Base-by-base conservation (phyloP, 2,888 invertebrate species). In the Dichetophora obliterata region DNA sequence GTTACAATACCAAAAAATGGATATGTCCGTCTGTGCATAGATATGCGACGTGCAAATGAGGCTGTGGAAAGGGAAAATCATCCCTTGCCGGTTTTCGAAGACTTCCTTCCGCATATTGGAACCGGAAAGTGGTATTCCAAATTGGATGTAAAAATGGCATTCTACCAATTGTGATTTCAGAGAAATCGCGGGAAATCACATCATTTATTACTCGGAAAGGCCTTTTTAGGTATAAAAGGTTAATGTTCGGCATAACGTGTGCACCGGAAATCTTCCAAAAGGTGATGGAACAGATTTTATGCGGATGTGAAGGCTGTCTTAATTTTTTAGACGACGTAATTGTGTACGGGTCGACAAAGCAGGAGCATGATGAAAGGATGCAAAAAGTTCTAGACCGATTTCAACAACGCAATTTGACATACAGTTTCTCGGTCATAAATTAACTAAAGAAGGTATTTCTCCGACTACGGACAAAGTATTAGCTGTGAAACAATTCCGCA, bases 291-390 rank as follows among this genome's bases (percentile, higher is more conserved):
- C 65, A 65, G 37, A 66, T 75, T 11, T 54, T 73, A 22, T 43
- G 61, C 19, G 73, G 61, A 16, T 73, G 71, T n/a, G 70, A 61
- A 31, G 75, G 71, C 5, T 69, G 69, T 31, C 27, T 69, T 5
- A 70, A 63, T 31, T 75, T 61, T 48, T 72, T 76, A 5, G 66
- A 76, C 48, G 72, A 76, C 27, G 72, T 76, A 52, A 50, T 76
- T 14, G 63, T 71, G n/a, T 65, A 71, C 22, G 76, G 54, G 31
- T 22, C 52, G 19, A 76, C 76, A 3, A 31, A 71, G 52, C 61
- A 63, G 16, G 76, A 76, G 24, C 65, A 54, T 31, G 37, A 76
- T 37, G 54, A 27, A 31, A 63, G 76, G 2, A 14, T 65, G n/a
- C 11, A 34, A 31, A 52, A 50, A 22, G 63, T 71, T 14, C 52